Evolutionary conservation across 2,113 vertebrate species (phyloP).

Genomic region (Ictidomys tridecemlineatus): DNA sequence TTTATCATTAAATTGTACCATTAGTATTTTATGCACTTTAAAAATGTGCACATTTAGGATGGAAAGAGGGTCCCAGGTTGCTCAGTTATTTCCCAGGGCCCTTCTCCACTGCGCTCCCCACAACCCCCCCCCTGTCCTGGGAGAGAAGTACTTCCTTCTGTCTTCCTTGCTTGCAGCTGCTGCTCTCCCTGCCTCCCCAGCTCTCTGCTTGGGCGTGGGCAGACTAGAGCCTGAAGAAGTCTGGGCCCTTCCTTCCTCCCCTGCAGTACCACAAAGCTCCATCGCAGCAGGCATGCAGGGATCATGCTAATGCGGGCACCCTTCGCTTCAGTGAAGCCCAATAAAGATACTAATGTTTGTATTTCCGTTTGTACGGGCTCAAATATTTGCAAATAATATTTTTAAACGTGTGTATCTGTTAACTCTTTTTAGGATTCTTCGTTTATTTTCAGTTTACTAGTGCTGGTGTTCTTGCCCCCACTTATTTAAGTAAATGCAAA

Average conservation of each 20-base stretch:
- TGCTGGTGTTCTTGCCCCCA: conserved; percentile 10
- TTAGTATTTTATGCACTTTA: not conserved
- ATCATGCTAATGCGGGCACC: not conserved
- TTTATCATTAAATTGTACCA: no score
- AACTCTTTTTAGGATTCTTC: conserved; percentile 13
- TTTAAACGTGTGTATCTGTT: not conserved
- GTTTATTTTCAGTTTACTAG: conserved; percentile 26
- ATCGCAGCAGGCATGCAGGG: no score
- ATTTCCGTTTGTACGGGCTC: not conserved
- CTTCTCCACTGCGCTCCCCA: not conserved
- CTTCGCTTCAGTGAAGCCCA: not conserved
- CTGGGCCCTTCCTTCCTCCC: not conserved
- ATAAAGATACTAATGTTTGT: not conserved
- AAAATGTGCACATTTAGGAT: not conserved
- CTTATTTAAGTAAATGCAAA: conserved; percentile 58
- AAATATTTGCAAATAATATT: conserved; percentile 1
- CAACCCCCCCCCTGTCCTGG: not conserved
- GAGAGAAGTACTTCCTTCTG: not conserved
- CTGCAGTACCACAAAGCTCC: no score
- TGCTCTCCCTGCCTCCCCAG: not conserved
- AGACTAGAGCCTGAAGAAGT: not conserved
- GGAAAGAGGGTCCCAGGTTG: not conserved
- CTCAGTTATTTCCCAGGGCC: not conserved
- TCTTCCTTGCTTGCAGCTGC: not conserved
- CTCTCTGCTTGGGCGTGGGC: not conserved